Conservation (phyloP, 2,888 invertebrate species). For the Agapetus fuscipes region DNA sequence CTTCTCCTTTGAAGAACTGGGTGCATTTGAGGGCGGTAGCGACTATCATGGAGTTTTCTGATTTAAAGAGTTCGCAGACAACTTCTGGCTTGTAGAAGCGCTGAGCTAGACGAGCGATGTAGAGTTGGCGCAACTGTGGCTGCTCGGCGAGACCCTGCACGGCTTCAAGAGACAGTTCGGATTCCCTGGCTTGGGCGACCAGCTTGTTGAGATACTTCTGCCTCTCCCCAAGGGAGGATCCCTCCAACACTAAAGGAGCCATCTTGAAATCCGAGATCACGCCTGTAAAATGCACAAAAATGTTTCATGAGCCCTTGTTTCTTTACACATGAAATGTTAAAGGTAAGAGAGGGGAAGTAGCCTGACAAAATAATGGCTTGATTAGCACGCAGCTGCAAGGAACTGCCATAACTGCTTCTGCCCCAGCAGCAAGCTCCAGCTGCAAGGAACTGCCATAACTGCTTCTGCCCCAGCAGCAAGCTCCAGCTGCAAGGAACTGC, state of each 20-base stretch:
- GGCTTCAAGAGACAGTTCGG: conserved; percentile 8
- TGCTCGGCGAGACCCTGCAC: conserved; percentile 1
- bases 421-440: no score
- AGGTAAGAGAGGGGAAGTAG: no score
- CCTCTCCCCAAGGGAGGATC: conserved; percentile 9
- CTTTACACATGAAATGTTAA: no score
- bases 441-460: no score
- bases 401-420: no score
- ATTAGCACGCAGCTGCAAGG: no score
- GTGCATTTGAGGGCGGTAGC: conserved; percentile 25
- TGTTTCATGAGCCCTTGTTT: no score
- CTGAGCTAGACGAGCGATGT: conserved; percentile 10
- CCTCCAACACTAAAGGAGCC: not conserved
- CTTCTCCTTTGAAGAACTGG: conserved; percentile 26
- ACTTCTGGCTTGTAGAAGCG: conserved; percentile 18
- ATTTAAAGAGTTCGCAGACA: conserved; percentile 26
- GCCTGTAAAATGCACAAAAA: no score
- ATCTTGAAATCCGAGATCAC: not conserved
- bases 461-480: no score
- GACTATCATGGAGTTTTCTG: conserved; percentile 25
- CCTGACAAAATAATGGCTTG: no score
- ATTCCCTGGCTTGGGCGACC: conserved; percentile 1
- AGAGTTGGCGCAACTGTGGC: conserved; percentile 10
- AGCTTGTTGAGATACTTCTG: conserved; percentile 11
- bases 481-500: no score